These are phyloP conservation scores for Trypoxylus dichotomus DNA, from an alignment of 1,140 invertebrate species.

Conservation along the genomic window DNA sequence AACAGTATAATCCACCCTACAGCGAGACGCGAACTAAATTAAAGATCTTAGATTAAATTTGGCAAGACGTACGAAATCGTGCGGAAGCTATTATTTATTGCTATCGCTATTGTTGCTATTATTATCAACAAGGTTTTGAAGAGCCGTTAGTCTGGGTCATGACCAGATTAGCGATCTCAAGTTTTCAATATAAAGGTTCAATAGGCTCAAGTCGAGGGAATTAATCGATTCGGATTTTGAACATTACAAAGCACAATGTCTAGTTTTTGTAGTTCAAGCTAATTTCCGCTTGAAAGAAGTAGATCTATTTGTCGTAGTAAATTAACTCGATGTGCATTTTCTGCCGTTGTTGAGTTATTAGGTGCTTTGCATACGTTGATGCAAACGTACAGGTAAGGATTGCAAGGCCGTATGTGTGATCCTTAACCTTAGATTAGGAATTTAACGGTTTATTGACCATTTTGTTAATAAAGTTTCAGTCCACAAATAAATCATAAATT, in stretches of 20 bases:
- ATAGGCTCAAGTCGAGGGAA: background rate
- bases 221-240: background rate
- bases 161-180: slow-evolving; percentile 16
- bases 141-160: slow-evolving; percentile 11
- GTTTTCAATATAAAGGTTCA: background rate
- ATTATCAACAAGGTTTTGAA: background rate
- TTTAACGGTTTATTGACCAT: no score
- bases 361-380: no score
- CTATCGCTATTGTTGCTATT: background rate
- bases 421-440: no score
- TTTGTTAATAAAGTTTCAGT: no score
- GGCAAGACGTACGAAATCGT: slow-evolving; percentile 18
- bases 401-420: no score
- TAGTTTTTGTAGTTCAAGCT: background rate
- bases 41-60: slow-evolving; percentile 19
- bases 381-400: no score
- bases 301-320: no score
- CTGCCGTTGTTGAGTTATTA: no score
- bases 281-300: no score
- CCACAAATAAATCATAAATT: no score
- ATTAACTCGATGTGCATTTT: no score
- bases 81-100: slow-evolving; percentile 25
- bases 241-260: background rate
- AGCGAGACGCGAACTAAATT: slow-evolving; percentile 5
- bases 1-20: slow-evolving; percentile 8